phyloP scores from a whole-genome alignment of 2,113 vertebrate species.

The Gymnocephalus cernua region DNA sequence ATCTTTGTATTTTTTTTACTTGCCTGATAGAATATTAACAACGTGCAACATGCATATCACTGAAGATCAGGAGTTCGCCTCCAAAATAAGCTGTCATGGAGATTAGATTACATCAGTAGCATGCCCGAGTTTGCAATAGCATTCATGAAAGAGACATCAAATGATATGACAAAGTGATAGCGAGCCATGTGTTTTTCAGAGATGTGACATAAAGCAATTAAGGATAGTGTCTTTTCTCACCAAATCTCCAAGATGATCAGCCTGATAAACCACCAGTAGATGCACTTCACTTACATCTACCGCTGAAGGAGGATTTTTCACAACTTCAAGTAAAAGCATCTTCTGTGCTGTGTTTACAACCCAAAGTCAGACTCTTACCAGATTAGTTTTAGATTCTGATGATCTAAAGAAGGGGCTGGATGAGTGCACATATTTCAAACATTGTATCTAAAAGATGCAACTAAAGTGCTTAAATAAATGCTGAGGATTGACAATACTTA shows the following conservation, averaged over 20 bases:
- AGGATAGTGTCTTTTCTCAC: conserved; percentile 18
- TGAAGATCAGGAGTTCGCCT: conserved; percentile 39
- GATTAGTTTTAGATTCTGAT: not conserved
- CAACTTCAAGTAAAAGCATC: conserved; percentile 20
- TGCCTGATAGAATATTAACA: conserved; percentile 32
- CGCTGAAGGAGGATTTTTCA: not conserved
- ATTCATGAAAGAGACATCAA: conserved; percentile 57
- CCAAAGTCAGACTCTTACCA: conserved; percentile 6
- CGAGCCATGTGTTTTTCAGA: conserved; percentile 33
- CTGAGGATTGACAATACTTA: not conserved
- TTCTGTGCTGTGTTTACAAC: conserved; percentile 17
- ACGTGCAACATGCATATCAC: conserved; percentile 32
- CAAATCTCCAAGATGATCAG: conserved; percentile 39
- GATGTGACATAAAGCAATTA: conserved; percentile 55
- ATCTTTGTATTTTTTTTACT: conserved; percentile 29
- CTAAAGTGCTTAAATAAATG: not conserved
- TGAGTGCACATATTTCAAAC: conserved; percentile 14
- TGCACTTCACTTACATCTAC: conserved; percentile 25
- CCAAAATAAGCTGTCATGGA: conserved; percentile 54
- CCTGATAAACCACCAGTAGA: conserved; percentile 38
- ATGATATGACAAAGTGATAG: conserved; percentile 38
- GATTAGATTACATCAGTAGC: conserved; percentile 54
- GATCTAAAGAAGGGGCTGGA: conserved; percentile 16
- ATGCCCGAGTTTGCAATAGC: conserved; percentile 24
- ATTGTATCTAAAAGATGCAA: conserved; percentile 3